Conservation (phyloP, 2,797 vertebrate species). For the Protonibea diacanthus region DNA sequence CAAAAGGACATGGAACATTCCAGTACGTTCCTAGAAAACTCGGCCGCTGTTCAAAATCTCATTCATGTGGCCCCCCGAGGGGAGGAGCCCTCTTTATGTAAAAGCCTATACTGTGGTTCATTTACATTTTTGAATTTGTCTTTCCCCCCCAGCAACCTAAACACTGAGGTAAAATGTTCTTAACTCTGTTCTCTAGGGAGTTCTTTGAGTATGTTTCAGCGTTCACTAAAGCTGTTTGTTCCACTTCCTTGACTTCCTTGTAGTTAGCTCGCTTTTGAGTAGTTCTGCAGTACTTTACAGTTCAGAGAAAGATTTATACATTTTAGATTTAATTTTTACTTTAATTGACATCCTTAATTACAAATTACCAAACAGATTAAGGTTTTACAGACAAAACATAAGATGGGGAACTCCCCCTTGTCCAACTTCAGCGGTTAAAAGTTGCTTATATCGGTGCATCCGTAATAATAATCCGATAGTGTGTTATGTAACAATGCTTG, state of each 20-base stretch:
- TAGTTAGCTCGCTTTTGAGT: not conserved
- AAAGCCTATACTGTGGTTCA: constrained; percentile 36
- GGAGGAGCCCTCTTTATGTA: constrained; percentile 28
- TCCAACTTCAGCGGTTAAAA: not conserved
- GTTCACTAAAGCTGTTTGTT: constrained; percentile 43
- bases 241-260: constrained; percentile 18
- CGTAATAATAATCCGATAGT: not conserved
- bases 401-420: not conserved
- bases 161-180: constrained; percentile 41
- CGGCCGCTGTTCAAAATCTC: constrained; percentile 38
- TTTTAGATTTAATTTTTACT: not conserved
- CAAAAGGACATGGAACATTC: constrained; percentile 65
- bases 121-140: constrained; percentile 63
- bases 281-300: not conserved
- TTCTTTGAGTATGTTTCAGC: constrained; percentile 26
- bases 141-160: constrained; percentile 56
- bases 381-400: not conserved
- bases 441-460: not conserved
- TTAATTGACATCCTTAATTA: not conserved
- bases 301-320: not conserved
- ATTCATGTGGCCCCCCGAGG: constrained; percentile 24
- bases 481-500: too few species aligned
- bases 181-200: constrained; percentile 24
- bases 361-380: not conserved
- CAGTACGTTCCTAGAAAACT: constrained; percentile 46